These are phyloP conservation scores for Toxonevra muliebris DNA, from an alignment of 2,888 invertebrate genomes.

Conservation along the genomic window DNA sequence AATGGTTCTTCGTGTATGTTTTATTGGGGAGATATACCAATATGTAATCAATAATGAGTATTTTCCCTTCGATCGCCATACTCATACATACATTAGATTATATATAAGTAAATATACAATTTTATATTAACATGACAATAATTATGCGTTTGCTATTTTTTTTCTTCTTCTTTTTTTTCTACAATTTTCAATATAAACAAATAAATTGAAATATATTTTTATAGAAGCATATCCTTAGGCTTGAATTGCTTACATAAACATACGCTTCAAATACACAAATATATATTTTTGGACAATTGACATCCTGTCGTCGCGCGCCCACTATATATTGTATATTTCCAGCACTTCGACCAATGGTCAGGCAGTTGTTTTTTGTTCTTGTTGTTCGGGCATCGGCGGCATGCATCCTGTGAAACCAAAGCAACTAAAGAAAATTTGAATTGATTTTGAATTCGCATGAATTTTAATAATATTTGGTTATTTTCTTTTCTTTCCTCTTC, in stretches of 20 bases:
- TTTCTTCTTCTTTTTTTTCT: not conserved
- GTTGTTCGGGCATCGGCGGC: not conserved
- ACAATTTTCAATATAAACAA: not conserved
- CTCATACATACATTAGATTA: not conserved
- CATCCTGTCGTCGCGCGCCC: slow-evolving; percentile 5
- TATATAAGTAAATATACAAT: not conserved
- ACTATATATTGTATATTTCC: not conserved
- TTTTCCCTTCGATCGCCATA: not conserved
- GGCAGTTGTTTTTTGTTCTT: not conserved
- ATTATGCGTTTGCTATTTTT: not conserved
- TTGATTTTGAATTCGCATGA: slow-evolving; percentile 8
- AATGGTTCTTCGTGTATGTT: too few species aligned
- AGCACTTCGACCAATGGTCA: not conserved
- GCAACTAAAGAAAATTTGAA: not conserved
- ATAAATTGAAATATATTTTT: too few species aligned
- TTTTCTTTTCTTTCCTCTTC: too few species aligned
- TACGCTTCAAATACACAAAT: not conserved
- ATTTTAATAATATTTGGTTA: not conserved
- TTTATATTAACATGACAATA: slow-evolving; percentile 9
- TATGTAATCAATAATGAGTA: too few species aligned
- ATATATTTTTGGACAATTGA: not conserved
- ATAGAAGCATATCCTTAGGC: not conserved
- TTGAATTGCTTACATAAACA: not conserved
- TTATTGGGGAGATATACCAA: too few species aligned
- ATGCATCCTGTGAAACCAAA: slow-evolving; percentile 8